These are phyloP conservation scores for Echeneis naucrates DNA, from an alignment of 2,797 vertebrate genomes.

Conservation along the genomic window DNA sequence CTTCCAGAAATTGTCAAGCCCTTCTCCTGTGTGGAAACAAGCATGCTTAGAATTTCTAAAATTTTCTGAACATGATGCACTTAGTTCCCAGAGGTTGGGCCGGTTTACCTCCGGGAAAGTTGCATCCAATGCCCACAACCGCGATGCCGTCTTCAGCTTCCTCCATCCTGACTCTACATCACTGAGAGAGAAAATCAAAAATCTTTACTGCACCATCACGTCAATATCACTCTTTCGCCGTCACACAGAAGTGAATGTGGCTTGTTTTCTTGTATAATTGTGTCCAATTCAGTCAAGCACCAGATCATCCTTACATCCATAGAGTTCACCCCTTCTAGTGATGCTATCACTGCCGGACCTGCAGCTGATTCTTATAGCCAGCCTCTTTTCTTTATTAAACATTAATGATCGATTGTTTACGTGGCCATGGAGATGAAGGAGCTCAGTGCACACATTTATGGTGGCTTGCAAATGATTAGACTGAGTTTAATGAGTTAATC, in stretches of 20 bases:
- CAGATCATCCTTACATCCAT: slow-evolving; percentile 45
- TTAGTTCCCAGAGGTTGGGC: background rate
- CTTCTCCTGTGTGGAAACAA: slow-evolving; percentile 72
- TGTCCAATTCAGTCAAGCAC: slow-evolving; percentile 29
- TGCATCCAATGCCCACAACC: slow-evolving; percentile 90
- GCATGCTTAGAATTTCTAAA: background rate
- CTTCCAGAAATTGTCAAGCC: slow-evolving; percentile 83
- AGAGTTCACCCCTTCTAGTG: slow-evolving; percentile 7
- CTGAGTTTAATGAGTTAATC: slow-evolving; percentile 37
- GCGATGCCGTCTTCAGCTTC: slow-evolving; percentile 81
- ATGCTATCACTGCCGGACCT: slow-evolving; percentile 52
- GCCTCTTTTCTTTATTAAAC: slow-evolving; percentile 66
- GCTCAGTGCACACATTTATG: slow-evolving; percentile 73
- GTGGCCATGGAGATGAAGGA: slow-evolving; percentile 75
- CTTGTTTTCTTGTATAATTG: background rate
- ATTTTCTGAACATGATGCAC: background rate
- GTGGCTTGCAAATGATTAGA: slow-evolving; percentile 54
- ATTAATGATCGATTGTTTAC: slow-evolving; percentile 70
- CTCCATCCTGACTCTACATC: slow-evolving; percentile 69
- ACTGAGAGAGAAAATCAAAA: slow-evolving; percentile 29
- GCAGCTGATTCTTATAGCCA: slow-evolving; percentile 58
- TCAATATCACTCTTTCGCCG: background rate
- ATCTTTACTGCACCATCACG: slow-evolving; percentile 3
- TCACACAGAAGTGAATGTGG: background rate
- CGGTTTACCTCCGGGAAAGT: slow-evolving; percentile 88